A percentile compares a stretch with the other conserved stretches of the same genome.
Conservation (phyloP, 2,797 vertebrate species). For the Antrozous pallidus region DNA sequence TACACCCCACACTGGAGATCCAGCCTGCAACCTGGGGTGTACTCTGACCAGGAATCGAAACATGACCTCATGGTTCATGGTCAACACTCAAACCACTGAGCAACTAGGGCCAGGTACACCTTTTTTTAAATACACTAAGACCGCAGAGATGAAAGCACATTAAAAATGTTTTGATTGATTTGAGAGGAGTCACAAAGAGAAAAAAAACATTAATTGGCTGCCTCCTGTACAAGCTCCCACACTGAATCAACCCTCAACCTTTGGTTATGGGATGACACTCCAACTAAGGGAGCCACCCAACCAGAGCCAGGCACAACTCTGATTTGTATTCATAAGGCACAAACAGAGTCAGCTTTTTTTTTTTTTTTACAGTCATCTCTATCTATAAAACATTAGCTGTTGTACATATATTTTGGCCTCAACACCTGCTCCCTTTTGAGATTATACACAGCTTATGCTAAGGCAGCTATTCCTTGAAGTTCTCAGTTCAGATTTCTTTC, state of each 20-base stretch:
- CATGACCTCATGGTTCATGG: too few species aligned
- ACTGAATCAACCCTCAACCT: not conserved
- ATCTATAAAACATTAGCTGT: constrained; percentile 54
- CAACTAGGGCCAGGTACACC: too few species aligned
- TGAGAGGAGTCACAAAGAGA: too few species aligned
- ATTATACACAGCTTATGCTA: constrained; percentile 39
- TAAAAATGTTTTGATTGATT: too few species aligned
- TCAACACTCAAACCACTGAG: too few species aligned
- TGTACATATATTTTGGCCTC: constrained; percentile 65
- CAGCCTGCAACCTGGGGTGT: too few species aligned
- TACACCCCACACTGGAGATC: not conserved
- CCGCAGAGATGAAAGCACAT: too few species aligned
- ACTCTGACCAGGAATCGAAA: too few species aligned
- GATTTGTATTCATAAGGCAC: constrained; percentile 16
- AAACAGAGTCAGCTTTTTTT: constrained; percentile 32
- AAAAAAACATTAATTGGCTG: too few species aligned
- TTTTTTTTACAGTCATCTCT: constrained; percentile 7
- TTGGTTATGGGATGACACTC: not conserved
- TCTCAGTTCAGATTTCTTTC: constrained; percentile 54
- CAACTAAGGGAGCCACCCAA: not conserved
- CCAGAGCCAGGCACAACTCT: not conserved
- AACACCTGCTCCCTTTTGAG: constrained; percentile 62
- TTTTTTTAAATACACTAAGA: too few species aligned
- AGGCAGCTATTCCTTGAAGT: constrained; percentile 45
- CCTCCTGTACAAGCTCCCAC: too few species aligned